Conservation (phyloP, 2,888 invertebrate genomes). For the Orchesellides sinensis region DNA sequence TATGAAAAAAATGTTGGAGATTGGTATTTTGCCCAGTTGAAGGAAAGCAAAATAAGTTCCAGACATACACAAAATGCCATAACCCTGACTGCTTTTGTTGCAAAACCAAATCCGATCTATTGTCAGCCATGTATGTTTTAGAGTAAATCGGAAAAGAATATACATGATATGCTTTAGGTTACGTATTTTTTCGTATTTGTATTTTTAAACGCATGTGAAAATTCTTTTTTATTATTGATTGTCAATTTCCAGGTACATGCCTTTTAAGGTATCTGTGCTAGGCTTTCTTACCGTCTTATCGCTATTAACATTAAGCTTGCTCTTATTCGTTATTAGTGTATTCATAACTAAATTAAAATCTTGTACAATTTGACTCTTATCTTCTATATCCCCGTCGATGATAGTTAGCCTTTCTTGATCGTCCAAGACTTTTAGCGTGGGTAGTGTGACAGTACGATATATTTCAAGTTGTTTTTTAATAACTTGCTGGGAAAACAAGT, state of each 20-base stretch:
- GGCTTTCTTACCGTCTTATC: constrained; percentile 72
- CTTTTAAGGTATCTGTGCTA: constrained; percentile 75
- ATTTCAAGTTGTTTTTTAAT: constrained; percentile 89
- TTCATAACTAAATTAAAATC: constrained; percentile 71
- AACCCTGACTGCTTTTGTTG: no score
- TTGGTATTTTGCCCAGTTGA: no score
- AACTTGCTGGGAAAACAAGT: constrained; percentile 89
- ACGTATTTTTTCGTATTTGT: no score
- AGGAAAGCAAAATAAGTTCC: no score
- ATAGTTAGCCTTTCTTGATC: constrained; percentile 89
- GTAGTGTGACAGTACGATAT: constrained; percentile 91
- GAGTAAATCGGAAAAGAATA: no score
- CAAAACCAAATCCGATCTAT: no score
- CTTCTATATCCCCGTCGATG: constrained; percentile 74
- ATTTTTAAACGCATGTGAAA: no score
- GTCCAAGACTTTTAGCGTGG: constrained; percentile 92
- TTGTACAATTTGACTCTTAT: constrained; percentile 69
- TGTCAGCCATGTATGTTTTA: no score
- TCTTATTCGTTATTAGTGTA: constrained; percentile 53
- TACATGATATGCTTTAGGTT: no score
- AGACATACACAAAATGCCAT: no score
- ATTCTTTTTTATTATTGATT: constrained; percentile 43
- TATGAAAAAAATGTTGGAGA: no score
- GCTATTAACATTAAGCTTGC: constrained; percentile 36
- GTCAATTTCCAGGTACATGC: constrained; percentile 79